Conservation (phyloP, 1,140 invertebrate genomes). For the Drosophila lowei region DNA sequence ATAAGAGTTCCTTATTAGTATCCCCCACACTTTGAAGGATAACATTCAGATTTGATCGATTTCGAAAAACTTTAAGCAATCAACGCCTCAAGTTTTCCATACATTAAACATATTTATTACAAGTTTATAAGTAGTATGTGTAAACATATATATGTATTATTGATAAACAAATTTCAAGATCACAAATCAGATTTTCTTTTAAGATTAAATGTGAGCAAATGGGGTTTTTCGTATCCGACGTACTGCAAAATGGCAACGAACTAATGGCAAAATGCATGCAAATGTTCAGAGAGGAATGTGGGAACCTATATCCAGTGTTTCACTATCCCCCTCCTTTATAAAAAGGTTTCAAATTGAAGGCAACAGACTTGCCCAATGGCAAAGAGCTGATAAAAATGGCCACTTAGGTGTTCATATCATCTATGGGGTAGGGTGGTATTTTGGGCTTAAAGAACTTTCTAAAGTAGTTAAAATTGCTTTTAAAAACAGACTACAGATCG, state of each 20-base stretch:
- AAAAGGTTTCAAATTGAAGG: not conserved
- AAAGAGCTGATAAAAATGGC: conserved; percentile 1
- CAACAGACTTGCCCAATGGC: not conserved
- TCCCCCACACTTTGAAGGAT: not conserved
- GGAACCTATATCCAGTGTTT: too few species aligned
- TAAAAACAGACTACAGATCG: too few species aligned
- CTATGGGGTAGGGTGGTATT: too few species aligned
- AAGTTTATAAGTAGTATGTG: conserved; percentile 70
- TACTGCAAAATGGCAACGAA: conserved; percentile 36
- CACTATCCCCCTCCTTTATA: too few species aligned
- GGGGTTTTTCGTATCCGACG: conserved; percentile 20
- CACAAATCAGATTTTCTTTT: conserved; percentile 76
- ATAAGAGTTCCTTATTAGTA: too few species aligned
- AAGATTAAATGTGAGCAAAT: conserved; percentile 45
- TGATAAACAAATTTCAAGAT: conserved; percentile 76
- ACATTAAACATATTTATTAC: conserved; percentile 65
- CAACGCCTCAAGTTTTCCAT: conserved; percentile 65
- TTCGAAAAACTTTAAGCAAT: conserved; percentile 67
- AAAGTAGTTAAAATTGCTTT: too few species aligned
- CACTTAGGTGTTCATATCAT: not conserved
- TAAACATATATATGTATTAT: conserved; percentile 59
- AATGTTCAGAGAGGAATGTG: conserved; percentile 1
- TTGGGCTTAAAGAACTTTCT: not conserved
- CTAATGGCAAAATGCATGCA: conserved; percentile 7
- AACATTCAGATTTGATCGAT: conserved; percentile 18